Evolutionary conservation across 2,113 vertebrate genomes (phyloP).

Genomic region (Phalacrocorax pelagicus): DNA sequence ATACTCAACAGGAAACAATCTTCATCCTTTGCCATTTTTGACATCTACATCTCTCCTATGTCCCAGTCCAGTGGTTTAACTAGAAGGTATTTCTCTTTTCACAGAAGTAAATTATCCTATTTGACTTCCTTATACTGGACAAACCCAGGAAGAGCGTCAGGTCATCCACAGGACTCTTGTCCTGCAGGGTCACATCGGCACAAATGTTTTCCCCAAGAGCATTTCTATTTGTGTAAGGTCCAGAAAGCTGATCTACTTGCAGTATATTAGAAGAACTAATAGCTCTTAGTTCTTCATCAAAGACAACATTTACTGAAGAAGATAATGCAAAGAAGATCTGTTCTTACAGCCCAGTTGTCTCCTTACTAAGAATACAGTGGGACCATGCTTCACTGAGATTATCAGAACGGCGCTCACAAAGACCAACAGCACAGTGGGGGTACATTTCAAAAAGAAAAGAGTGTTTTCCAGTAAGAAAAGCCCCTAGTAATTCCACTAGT

Average conservation of each 20-base stretch:
- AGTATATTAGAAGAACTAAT: background rate
- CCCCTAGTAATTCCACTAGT: background rate
- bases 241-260: background rate
- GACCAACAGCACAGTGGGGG: background rate
- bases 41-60: background rate
- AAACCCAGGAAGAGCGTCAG: background rate
- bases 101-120: background rate
- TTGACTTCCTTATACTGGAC: background rate
- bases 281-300: background rate
- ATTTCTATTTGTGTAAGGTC: background rate
- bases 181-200: background rate
- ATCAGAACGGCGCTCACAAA: background rate
- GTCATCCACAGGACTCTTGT: background rate
- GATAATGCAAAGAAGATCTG: background rate
- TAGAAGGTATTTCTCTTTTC: background rate
- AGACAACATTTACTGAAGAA: background rate
- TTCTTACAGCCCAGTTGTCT: slow-evolving; percentile 1
- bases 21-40: background rate
- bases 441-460: background rate
- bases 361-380: background rate
- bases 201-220: background rate
- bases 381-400: background rate
- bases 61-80: background rate
- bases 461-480: background rate
- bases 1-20: background rate